Base-by-base conservation (phyloP, 2,888 invertebrate genomes). In the Erebia epiphron region DNA sequence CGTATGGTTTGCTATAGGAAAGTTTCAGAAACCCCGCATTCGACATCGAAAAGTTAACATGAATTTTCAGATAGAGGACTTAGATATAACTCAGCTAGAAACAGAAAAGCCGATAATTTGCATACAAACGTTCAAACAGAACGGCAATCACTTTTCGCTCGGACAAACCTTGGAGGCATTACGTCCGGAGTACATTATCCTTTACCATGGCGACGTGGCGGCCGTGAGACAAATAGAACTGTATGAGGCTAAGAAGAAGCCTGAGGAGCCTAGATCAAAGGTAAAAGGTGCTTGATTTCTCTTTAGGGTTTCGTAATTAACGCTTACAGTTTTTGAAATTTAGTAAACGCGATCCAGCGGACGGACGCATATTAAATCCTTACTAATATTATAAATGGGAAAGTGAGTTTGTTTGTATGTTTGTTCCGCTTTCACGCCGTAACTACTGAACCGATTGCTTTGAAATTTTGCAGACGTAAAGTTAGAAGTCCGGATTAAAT, bases 161-260 rank as follows among this genome's bases (percentile, higher is more conserved):
- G 95, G 96, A 76, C 94, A 94, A 69, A 95, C 95, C 11, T 88
- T 98, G 67, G 93, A 95, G 60, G 94, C 95, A 57, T 82, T 96
- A 7, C 91, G 94, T 63, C 99, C 99, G 0, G 95, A 95, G 77
- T 98, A 96, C 87, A 95, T 99, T 1, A 94, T 99, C 46, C 94
- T 99, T 92, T 99, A 99, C 87, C 97, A 98, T 82, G 95, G 96
- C 68, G 98, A 98, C 82, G 95, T 99, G 75, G 95, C 97, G 0
- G 96, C 98, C 26, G 96, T 99, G 10, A 93, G 99, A 35, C 98
- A 98, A 87, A 95, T 99, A 70, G 99, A 99, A 94, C 95, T 98
- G 75, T 98, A 95, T 82, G 97, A 96, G 83, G 94, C 95, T 41
- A 94, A 95, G 43, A 94, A 95, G 73, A 85, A 89, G 58, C 74